Evolutionary conservation across 2,797 vertebrate genomes (phyloP).

Genomic region (Melanotaenia boesemani): DNA sequence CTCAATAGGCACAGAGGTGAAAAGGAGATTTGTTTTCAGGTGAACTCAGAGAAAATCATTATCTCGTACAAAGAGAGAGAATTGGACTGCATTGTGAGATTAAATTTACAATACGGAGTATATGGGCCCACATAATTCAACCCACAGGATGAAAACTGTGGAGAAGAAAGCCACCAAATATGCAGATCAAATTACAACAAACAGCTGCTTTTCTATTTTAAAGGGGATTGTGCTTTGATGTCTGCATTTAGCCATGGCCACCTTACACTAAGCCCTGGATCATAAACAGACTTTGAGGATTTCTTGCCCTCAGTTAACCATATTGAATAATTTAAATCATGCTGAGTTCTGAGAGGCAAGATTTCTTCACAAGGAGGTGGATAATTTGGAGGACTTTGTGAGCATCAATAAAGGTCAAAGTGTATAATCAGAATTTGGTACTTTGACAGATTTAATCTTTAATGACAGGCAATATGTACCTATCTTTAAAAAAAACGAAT

Average conservation of each 20-base stretch:
- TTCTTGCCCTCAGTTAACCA: constrained; percentile 65
- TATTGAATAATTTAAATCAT: constrained; percentile 75
- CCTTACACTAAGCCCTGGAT: constrained; percentile 62
- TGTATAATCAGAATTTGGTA: not conserved
- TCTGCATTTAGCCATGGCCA: constrained; percentile 26
- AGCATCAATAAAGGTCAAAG: constrained; percentile 40
- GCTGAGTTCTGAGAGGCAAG: constrained; percentile 49
- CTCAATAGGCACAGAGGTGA: constrained; percentile 27
- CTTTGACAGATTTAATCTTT: not conserved
- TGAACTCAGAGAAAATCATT: constrained; percentile 26
- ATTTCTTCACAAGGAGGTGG: constrained; percentile 35
- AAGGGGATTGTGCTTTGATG: constrained; percentile 4
- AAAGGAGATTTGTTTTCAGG: constrained; percentile 32
- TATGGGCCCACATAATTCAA: constrained; percentile 11
- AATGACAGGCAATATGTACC: not conserved
- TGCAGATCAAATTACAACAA: constrained; percentile 37
- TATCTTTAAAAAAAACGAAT: not conserved
- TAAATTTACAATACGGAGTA: constrained; percentile 26
- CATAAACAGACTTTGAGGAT: constrained; percentile 50
- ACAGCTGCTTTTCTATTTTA: constrained; percentile 10
- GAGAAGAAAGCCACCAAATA: constrained; percentile 30
- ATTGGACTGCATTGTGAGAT: constrained; percentile 31
- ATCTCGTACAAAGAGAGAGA: constrained; percentile 31
- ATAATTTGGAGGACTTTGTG: constrained; percentile 22
- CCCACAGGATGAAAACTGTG: constrained; percentile 39